phyloP scores from a whole-genome alignment of 2,113 vertebrate species.

The Proteles cristata region DNA sequence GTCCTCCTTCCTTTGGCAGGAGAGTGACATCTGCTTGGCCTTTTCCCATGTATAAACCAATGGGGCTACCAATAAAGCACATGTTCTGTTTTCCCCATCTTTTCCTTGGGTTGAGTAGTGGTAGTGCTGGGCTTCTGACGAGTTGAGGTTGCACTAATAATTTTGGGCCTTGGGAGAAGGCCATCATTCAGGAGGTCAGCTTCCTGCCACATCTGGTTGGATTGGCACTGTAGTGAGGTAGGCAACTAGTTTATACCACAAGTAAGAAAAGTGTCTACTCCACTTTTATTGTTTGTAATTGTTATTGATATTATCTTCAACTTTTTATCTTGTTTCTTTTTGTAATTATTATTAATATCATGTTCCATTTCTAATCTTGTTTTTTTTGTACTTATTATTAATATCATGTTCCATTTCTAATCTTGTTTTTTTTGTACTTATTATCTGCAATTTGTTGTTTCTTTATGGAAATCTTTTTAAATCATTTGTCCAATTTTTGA shows the following conservation, averaged over 20 bases:
- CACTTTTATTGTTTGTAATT: neutral
- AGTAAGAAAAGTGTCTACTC: neutral
- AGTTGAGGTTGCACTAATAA: neutral
- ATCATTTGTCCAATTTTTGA: neutral
- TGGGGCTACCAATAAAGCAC: neutral
- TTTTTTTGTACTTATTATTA: neutral
- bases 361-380: neutral
- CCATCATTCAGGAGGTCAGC: neutral
- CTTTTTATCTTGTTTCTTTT: neutral
- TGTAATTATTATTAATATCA: neutral
- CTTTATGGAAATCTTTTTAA: neutral
- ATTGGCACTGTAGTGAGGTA: neutral
- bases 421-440: neutral
- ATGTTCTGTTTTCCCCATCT: neutral
- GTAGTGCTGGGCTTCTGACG: neutral
- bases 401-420: neutral
- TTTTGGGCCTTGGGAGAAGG: neutral
- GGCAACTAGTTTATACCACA: neutral
- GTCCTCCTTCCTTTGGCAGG: neutral
- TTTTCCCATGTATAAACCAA: neutral
- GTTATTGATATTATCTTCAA: neutral
- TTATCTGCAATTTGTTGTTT: neutral
- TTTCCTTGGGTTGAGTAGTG: neutral
- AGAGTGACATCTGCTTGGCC: neutral
- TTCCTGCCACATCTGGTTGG: neutral